These are phyloP conservation scores for zebrafish (Danio rerio) DNA, from an alignment of 2,113 vertebrate species.

Conservation along the genomic window GRCz12tu NC_133189.1:58072501-58073000, in stretches of 20 bases:
- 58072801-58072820: conserved; percentile 9
- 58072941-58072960: conserved; percentile 72
- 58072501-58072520: too few relatives aligned
- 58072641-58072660: too few relatives aligned
- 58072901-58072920: too few relatives aligned
- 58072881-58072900: too few relatives aligned
- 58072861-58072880: too few relatives aligned
- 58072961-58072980: conserved; percentile 72
- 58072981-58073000: conserved; percentile 76
- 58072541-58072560: conserved; percentile 14
- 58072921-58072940: conserved; percentile 45
- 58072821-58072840: conserved; percentile 12
- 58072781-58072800: conserved; percentile 32
- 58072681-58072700: too few relatives aligned
- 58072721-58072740: too few relatives aligned
- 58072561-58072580: conserved; percentile 11
- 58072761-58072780: not conserved
- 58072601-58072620: too few relatives aligned
- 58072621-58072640: too few relatives aligned
- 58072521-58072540: not conserved
- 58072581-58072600: conserved; percentile 19
- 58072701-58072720: too few relatives aligned
- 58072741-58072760: not conserved
- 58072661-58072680: too few relatives aligned
- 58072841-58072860: not conserved